Base-by-base conservation (phyloP, 2,888 invertebrate species). In the Aromia moschata region DNA sequence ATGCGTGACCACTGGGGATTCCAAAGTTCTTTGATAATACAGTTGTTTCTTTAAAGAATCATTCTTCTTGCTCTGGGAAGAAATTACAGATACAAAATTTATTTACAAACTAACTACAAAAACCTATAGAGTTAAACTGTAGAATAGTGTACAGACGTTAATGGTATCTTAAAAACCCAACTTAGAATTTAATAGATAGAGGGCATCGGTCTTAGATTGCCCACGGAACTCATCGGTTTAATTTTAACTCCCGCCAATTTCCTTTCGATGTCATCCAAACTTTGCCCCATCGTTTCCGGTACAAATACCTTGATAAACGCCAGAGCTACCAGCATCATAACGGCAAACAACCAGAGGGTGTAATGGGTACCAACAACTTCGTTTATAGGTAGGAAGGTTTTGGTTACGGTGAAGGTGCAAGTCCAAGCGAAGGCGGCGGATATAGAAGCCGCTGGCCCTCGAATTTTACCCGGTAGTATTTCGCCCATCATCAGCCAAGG, bases 401-500 rank as follows among this genome's bases (percentile, higher is more conserved):
- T 93, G 1, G 94, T 94, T 1, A 95, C 93, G 58, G 93, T 78
- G 76, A 94, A 94, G 1, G 93, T 93, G 77, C 93, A 93, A 0
- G 88, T 81, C 94, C 94, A 95, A 80, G 94, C 96, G 77, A 93
- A 92, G n/a, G 89, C 90, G 0, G 95, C 93, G 0, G 91, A 92
- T 20, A 95, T 80, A 0, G 94, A 92, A 11, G 94, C 94, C 0
- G 96, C 95, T 0, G 91, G 86, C 0, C 96, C 95, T 57, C 95
- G 86, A 58, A 94, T 93, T 76, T 89, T 91, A 0, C 89, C 87
- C 47, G 96, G 92, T 73, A 96, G 81, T 68, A 94, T 92, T 82
- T 94, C 94, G 55, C 94, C 93, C 86, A 94, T 89, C 93, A 94
- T 93, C 10, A 85, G 76, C 86, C 84, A 87, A 1, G 87, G 87